phyloP scores from a whole-genome alignment of 1,140 invertebrate species.

The Zaprionus inermis region DNA sequence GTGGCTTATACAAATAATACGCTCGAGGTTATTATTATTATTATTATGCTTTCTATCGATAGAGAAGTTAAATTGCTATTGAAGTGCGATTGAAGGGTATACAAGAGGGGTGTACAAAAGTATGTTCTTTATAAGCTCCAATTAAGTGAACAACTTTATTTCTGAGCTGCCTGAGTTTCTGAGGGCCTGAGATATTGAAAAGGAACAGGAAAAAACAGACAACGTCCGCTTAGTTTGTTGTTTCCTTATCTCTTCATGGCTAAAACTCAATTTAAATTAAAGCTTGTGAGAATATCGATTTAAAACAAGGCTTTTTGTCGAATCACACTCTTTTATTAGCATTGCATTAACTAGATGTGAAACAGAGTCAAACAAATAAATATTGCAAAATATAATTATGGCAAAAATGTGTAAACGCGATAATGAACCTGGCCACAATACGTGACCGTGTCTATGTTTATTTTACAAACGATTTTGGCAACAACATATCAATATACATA shows the following conservation, averaged over 20 bases:
- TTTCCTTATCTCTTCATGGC: neutral
- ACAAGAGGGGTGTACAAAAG: neutral
- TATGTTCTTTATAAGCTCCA: neutral
- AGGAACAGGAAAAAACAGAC: no score
- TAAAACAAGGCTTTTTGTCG: constrained; percentile 20
- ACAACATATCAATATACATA: constrained; percentile 20
- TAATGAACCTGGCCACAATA: constrained; percentile 67
- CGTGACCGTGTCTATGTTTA: constrained; percentile 57
- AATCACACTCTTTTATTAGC: constrained; percentile 47
- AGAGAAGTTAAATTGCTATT: neutral
- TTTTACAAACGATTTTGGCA: constrained; percentile 43
- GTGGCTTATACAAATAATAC: constrained; percentile 67
- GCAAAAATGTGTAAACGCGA: constrained; percentile 62
- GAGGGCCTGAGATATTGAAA: no score
- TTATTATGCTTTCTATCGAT: constrained; percentile 1
- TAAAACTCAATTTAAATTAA: neutral
- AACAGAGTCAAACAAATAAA: constrained; percentile 29
- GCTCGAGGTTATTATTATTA: constrained; percentile 37
- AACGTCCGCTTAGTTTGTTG: no score
- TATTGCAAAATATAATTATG: constrained; percentile 38
- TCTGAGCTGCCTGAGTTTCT: no score
- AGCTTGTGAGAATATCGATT: constrained; percentile 11
- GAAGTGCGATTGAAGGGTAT: neutral
- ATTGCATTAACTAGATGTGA: constrained; percentile 36
- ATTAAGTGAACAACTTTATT: neutral